phyloP scores from a whole-genome alignment of 2,113 vertebrate species.

The Manacus vitellinus region DNA sequence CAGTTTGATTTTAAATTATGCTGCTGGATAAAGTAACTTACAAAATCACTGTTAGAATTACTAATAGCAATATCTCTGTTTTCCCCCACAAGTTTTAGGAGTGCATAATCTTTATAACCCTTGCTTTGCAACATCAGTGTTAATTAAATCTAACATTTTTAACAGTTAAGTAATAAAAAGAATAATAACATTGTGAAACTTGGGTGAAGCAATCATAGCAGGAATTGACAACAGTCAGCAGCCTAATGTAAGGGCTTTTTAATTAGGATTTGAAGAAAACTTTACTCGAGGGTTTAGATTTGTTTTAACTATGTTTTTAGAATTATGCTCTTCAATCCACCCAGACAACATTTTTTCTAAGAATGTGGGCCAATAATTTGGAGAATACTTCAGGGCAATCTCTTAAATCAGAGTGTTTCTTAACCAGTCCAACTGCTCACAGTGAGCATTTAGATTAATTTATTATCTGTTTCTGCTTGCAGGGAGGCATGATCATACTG shows the following conservation, averaged over 20 bases:
- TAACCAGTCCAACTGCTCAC: not conserved
- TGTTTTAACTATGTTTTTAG: conserved; percentile 18
- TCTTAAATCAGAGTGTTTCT: conserved; percentile 29
- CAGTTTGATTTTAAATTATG: not conserved
- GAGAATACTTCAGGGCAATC: not conserved
- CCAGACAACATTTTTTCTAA: conserved; percentile 2
- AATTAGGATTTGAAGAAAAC: conserved; percentile 56
- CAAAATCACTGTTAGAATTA: not conserved
- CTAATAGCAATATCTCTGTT: not conserved
- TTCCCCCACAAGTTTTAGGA: not conserved
- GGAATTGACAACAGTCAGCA: conserved; percentile 21
- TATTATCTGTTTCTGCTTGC: conserved; percentile 11
- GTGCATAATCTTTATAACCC: not conserved
- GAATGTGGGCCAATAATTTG: conserved; percentile 3
- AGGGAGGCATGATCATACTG: not conserved
- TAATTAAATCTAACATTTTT: conserved; percentile 46
- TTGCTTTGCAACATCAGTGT: conserved; percentile 20
- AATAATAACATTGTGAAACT: conserved; percentile 57
- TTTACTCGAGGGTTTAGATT: conserved; percentile 46
- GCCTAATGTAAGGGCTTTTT: conserved; percentile 48
- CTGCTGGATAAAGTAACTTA: not conserved
- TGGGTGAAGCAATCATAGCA: conserved; percentile 34
- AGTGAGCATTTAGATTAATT: not conserved
- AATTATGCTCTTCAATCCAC: not conserved
- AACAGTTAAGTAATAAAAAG: conserved; percentile 36